Evolutionary conservation across 2,888 invertebrate species (phyloP).

Genomic region (Anticlea derivata): DNA sequence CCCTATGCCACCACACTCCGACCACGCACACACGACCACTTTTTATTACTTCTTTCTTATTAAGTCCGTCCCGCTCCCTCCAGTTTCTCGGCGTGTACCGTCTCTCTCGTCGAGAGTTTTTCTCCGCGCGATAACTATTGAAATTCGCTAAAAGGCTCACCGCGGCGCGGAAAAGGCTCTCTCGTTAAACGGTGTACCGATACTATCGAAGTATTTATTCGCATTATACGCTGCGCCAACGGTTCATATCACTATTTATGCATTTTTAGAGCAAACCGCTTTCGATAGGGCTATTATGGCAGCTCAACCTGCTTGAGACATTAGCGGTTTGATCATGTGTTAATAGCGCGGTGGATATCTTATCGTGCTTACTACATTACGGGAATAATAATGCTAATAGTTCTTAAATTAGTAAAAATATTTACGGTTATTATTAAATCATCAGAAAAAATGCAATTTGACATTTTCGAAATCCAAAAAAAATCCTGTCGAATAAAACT

Average conservation of each 20-base stretch:
- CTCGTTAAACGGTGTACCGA: slow-evolving; percentile 81
- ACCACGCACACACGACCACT: slow-evolving; percentile 80
- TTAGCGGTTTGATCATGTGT: slow-evolving; percentile 28
- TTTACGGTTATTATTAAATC: too few relatives aligned
- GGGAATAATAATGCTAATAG: too few relatives aligned
- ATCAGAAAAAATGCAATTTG: too few relatives aligned
- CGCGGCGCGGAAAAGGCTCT: slow-evolving; percentile 81
- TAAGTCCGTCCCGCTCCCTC: slow-evolving; percentile 73
- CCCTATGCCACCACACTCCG: slow-evolving; percentile 80
- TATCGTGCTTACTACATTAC: background rate
- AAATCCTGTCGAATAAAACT: too few relatives aligned
- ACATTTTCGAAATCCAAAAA: too few relatives aligned
- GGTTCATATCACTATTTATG: slow-evolving; percentile 72
- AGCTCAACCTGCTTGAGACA: slow-evolving; percentile 19
- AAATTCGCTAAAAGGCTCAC: slow-evolving; percentile 83
- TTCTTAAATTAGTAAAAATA: too few relatives aligned
- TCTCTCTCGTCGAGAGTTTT: slow-evolving; percentile 76
- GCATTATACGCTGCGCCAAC: slow-evolving; percentile 66
- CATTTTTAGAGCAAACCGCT: slow-evolving; percentile 42
- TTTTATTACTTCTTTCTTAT: slow-evolving; percentile 83
- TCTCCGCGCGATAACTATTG: slow-evolving; percentile 83
- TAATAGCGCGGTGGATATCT: slow-evolving; percentile 19
- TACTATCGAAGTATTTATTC: slow-evolving; percentile 79
- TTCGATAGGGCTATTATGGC: slow-evolving; percentile 26
- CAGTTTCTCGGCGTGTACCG: slow-evolving; percentile 50